Evolutionary conservation across 2,888 invertebrate species (phyloP).

Genomic region (Miltochrista miniata): DNA sequence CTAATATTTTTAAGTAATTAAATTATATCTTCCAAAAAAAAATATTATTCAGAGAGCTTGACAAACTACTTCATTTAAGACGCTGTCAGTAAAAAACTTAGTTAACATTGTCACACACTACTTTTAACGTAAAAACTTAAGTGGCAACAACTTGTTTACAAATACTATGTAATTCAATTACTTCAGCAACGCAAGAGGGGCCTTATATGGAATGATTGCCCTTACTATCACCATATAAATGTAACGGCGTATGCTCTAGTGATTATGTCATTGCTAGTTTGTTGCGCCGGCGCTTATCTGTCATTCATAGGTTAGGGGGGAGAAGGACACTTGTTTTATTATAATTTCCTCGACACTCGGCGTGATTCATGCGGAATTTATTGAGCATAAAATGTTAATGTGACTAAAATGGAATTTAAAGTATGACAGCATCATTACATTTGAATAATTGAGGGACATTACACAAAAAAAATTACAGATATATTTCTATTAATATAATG

Average conservation of each 20-base stretch:
- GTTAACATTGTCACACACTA: too few relatives aligned
- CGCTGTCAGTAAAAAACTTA: too few relatives aligned
- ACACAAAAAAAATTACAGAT: too few relatives aligned
- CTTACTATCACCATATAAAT: conserved; percentile 26
- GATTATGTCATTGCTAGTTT: conserved; percentile 2
- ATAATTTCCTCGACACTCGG: not conserved
- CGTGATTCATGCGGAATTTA: not conserved
- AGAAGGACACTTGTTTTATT: conserved; percentile 1
- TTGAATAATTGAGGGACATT: too few relatives aligned
- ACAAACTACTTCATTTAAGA: too few relatives aligned
- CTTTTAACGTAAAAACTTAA: too few relatives aligned
- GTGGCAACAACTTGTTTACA: not conserved
- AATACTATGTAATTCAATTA: conserved; percentile 23
- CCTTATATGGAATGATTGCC: conserved; percentile 37
- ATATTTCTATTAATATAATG: too few relatives aligned
- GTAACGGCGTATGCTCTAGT: conserved; percentile 5
- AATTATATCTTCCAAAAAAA: too few relatives aligned
- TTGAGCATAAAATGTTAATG: not conserved
- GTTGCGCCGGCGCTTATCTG: conserved; percentile 14
- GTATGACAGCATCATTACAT: too few relatives aligned
- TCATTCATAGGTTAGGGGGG: conserved; percentile 11
- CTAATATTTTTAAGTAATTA: too few relatives aligned
- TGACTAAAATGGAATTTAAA: too few relatives aligned
- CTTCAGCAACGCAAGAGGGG: conserved; percentile 21
- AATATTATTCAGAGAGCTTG: too few relatives aligned